Percentiles rank a stretch among this genome's conserved stretches.
Evolutionary conservation across 37 sponge, comb jelly and placozoan species (phyloP).

Genomic region (Hormiphora californensis): DNA sequence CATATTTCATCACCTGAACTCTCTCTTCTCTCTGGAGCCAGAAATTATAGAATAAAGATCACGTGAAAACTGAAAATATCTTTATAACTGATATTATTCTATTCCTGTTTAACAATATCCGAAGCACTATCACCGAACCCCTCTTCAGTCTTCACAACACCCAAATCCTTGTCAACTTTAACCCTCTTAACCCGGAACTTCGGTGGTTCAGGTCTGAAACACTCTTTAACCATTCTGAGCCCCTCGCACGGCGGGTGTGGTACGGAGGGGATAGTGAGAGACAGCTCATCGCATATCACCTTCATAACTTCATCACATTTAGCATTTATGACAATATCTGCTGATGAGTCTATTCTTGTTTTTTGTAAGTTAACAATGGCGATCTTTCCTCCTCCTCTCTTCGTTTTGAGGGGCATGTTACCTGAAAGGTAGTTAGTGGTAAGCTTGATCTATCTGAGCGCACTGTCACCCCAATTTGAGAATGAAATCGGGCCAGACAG

Average conservation of each 20-base stretch:
- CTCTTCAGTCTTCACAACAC: neutral
- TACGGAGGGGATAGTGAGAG: neutral
- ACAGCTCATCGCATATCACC: constrained; percentile 60
- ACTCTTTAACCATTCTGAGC: neutral
- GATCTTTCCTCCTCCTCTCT: constrained; percentile 17
- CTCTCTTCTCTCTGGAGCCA: too few relatives aligned
- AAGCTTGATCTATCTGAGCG: constrained; percentile 74
- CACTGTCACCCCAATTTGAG: constrained; percentile 77
- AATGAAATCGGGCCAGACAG: too few relatives aligned
- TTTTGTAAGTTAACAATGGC: constrained; percentile 11
- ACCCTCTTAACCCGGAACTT: constrained; percentile 7
- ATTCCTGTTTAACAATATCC: too few relatives aligned
- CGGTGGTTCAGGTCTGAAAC: neutral
- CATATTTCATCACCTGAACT: too few relatives aligned
- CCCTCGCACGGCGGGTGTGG: neutral
- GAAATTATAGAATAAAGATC: too few relatives aligned
- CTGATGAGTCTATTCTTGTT: constrained; percentile 66
- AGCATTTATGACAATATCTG: constrained; percentile 75
- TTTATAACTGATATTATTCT: too few relatives aligned
- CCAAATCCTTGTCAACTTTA: neutral
- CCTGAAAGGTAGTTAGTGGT: neutral
- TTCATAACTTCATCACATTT: constrained; percentile 85
- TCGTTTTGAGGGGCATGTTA: neutral
- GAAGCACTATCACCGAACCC: neutral
- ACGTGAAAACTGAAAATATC: too few relatives aligned